Evolutionary conservation across 2,113 vertebrate species (phyloP).

Genomic region (Tragelaphus buxtoni): DNA sequence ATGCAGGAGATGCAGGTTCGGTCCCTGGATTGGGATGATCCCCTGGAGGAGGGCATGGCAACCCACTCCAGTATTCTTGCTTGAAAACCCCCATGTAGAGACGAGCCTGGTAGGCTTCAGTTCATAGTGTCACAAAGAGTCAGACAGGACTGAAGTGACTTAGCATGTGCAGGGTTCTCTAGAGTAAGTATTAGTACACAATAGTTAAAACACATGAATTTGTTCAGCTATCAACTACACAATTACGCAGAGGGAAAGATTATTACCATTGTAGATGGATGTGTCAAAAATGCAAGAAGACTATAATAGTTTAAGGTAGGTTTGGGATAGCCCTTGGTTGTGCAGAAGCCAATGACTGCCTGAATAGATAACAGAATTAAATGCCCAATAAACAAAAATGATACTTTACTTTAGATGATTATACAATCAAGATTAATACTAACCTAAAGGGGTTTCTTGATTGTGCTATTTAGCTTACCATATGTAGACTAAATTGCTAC

Average conservation of each 20-base stretch:
- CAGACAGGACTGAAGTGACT: background rate
- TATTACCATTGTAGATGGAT: background rate
- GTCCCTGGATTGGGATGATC: background rate
- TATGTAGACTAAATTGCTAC: background rate
- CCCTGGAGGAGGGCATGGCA: background rate
- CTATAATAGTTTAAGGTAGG: background rate
- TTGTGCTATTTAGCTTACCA: background rate
- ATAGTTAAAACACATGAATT: background rate
- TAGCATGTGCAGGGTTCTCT: background rate
- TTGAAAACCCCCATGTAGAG: background rate
- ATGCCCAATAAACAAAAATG: background rate
- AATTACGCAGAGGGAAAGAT: background rate
- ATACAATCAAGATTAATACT: background rate
- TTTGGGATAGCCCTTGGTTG: background rate
- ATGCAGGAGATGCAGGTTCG: background rate
- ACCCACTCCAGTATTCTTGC: background rate
- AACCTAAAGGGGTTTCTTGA: background rate
- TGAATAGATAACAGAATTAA: background rate
- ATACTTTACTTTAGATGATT: background rate
- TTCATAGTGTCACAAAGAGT: background rate
- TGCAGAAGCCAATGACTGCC: background rate
- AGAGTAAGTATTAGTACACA: background rate
- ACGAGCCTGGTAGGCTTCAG: background rate
- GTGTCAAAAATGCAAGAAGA: background rate
- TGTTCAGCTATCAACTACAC: background rate